phyloP scores from a whole-genome alignment of 2,797 vertebrate genomes.

The Sebastes iracundus region DNA sequence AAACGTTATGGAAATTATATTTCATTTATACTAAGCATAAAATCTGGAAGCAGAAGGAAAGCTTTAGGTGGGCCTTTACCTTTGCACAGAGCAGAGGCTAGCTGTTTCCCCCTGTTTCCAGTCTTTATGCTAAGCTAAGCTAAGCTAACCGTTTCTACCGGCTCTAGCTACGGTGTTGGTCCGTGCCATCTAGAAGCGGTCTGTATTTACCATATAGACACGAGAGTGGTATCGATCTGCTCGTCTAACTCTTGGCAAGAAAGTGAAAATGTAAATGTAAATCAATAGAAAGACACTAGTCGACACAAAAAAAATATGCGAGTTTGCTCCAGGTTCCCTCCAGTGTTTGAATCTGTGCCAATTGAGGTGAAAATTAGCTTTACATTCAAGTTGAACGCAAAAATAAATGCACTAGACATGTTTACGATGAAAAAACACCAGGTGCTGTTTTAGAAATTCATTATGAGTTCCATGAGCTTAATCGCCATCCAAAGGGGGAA shows the following conservation, averaged over 20 bases:
- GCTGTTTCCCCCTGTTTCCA: too few relatives aligned
- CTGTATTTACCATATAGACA: neutral
- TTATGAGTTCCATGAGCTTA: neutral
- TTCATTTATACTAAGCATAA: too few relatives aligned
- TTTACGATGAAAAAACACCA: neutral
- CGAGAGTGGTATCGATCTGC: neutral
- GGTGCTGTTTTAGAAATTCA: constrained; percentile 1
- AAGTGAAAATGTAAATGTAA: neutral
- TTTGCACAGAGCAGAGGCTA: neutral
- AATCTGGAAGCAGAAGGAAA: neutral
- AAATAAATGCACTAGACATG: neutral
- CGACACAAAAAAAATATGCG: neutral
- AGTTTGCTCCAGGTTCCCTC: neutral
- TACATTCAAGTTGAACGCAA: neutral
- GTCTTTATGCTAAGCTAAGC: too few relatives aligned
- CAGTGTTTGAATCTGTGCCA: neutral
- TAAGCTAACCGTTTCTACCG: neutral
- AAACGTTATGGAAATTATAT: too few relatives aligned
- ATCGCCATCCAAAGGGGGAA: neutral
- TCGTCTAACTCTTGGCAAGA: neutral
- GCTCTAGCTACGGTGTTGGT: neutral
- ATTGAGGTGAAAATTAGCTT: neutral
- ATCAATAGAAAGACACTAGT: neutral
- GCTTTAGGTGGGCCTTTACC: neutral
- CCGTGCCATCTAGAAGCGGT: neutral